phyloP scores from a whole-genome alignment of 2,113 vertebrate species.

The Passer montanus region DNA sequence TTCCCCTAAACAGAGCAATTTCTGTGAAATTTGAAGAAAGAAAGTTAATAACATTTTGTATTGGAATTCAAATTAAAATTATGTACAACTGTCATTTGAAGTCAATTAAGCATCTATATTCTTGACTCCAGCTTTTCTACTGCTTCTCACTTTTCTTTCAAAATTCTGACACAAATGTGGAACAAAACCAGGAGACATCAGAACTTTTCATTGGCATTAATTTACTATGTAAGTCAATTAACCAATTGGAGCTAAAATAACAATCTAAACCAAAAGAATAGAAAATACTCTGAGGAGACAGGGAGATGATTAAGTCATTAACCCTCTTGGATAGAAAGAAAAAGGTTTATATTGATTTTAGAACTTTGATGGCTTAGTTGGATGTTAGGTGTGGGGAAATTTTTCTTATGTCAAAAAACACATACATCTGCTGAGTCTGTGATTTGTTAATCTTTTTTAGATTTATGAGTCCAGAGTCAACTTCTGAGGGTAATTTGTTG shows the following conservation, averaged over 20 bases:
- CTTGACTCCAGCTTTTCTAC: background rate
- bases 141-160: background rate
- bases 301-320: background rate
- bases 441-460: background rate
- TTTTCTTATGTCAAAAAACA: background rate
- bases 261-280: background rate
- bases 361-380: background rate
- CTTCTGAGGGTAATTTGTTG: background rate
- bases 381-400: background rate
- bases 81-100: background rate
- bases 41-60: background rate
- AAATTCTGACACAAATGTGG: background rate
- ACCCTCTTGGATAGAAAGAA: background rate
- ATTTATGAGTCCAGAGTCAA: conserved; percentile 2
- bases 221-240: background rate
- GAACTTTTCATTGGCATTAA: background rate
- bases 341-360: conserved; percentile 28
- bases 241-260: background rate
- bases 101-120: background rate
- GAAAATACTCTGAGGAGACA: background rate
- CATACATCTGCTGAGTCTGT: background rate
- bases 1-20: background rate
- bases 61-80: background rate
- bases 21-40: background rate
- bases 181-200: background rate